Evolutionary conservation across 2,113 vertebrate genomes (phyloP).

Genomic region (Ancistrus triradiatus): DNA sequence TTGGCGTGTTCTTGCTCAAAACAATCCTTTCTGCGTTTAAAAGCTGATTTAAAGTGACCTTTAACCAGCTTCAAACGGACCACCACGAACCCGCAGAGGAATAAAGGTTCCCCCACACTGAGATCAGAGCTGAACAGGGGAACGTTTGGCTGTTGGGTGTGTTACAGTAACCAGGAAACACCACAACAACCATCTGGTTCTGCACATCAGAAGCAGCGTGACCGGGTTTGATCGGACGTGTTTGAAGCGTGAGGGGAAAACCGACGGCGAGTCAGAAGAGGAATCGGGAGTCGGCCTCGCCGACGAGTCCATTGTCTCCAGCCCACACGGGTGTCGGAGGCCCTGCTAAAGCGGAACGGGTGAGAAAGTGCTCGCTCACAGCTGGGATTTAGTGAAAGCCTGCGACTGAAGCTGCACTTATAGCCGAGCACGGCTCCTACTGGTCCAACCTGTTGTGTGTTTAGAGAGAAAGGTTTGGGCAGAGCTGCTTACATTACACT

Average conservation of each 20-base stretch:
- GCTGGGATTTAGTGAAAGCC: too few species aligned
- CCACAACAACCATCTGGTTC: neutral
- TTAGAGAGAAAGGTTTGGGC: too few species aligned
- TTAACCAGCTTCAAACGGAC: too few species aligned
- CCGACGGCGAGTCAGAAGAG: conserved; percentile 1
- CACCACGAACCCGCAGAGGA: neutral
- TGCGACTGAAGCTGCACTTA: too few species aligned
- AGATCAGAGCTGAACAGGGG: neutral
- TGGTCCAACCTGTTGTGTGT: too few species aligned
- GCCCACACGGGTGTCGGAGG: conserved; percentile 1
- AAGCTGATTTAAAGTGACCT: too few species aligned
- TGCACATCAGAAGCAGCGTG: conserved; percentile 28
- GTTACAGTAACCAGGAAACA: neutral
- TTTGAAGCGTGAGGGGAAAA: conserved; percentile 6
- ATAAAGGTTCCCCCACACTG: neutral
- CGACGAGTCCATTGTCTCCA: neutral
- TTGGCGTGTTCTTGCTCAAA: too few species aligned
- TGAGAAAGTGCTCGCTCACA: too few species aligned
- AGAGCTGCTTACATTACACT: too few species aligned
- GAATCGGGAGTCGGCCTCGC: neutral
- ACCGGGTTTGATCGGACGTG: neutral
- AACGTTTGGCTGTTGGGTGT: neutral
- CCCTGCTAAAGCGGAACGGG: too few species aligned
- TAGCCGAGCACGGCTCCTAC: too few species aligned
- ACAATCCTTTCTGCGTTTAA: too few species aligned